These are phyloP conservation scores for Odobenus rosmarus DNA, from an alignment of 2,113 vertebrate genomes.

Conservation along the genomic window DNA sequence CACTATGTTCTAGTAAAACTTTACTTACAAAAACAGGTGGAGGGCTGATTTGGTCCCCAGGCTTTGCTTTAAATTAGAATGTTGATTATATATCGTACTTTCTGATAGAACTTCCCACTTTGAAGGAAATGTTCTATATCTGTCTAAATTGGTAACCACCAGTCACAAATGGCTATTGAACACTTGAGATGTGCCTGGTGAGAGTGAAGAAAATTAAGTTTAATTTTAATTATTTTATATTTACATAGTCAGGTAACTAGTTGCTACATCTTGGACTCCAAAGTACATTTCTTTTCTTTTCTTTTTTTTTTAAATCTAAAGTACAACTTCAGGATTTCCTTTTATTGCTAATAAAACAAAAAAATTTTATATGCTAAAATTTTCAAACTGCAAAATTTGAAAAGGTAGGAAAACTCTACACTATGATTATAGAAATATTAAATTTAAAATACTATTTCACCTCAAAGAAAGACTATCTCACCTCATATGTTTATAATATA, in stretches of 20 bases:
- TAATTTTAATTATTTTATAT: slow-evolving; percentile 3
- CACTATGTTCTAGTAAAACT: not conserved
- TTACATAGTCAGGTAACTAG: not conserved
- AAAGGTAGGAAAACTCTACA: not conserved
- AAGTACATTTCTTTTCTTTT: not conserved
- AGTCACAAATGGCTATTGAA: not conserved
- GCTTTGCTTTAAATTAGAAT: not conserved
- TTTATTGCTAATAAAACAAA: not conserved
- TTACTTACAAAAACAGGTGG: not conserved
- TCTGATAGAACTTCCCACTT: not conserved
- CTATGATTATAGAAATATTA: not conserved
- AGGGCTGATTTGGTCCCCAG: not conserved
- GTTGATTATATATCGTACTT: not conserved
- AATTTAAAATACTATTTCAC: not conserved
- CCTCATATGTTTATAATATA: not conserved
- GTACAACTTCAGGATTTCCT: not conserved
- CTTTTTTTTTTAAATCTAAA: not conserved
- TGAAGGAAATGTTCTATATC: not conserved
- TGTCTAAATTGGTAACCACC: not conserved
- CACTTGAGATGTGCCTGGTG: not conserved
- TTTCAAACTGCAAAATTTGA: not conserved
- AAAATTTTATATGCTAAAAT: not conserved
- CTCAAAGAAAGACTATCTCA: not conserved
- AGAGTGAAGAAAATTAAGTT: not conserved
- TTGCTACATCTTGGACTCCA: not conserved